phyloP scores from a whole-genome alignment of 2,797 vertebrate species.

The Rachycentron canadum region DNA sequence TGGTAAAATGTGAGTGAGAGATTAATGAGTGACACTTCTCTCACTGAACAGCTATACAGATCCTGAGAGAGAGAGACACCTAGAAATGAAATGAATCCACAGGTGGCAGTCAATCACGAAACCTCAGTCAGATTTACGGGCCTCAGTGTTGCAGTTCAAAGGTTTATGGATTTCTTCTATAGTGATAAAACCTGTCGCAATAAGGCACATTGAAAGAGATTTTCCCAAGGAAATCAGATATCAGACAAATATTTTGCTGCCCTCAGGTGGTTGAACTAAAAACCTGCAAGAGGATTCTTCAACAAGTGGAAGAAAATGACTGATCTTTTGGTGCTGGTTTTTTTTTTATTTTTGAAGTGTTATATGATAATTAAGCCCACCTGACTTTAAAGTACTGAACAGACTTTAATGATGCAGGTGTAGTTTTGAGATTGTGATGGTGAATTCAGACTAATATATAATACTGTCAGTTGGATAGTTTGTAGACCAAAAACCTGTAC shows the following conservation, averaged over 20 bases:
- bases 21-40: neutral
- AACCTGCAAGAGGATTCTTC: neutral
- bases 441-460: too few species aligned
- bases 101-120: neutral
- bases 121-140: neutral
- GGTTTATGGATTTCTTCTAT: neutral
- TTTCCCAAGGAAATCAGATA: neutral
- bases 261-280: slow-evolving; percentile 33
- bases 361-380: too few species aligned
- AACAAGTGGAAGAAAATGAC: too few species aligned
- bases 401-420: too few species aligned
- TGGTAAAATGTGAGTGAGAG: too few species aligned
- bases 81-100: neutral
- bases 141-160: neutral
- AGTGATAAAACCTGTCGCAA: neutral
- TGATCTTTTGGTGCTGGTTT: too few species aligned
- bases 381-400: too few species aligned
- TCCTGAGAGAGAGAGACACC: neutral
- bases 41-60: neutral
- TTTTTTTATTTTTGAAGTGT: too few species aligned
- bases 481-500: too few species aligned
- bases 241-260: slow-evolving; percentile 23
- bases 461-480: too few species aligned
- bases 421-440: too few species aligned
- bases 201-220: neutral